Percentiles rank a stretch among this genome's conserved stretches.
phyloP scores from a whole-genome alignment of 2,113 vertebrate species.

The Atlantisia rogersi region DNA sequence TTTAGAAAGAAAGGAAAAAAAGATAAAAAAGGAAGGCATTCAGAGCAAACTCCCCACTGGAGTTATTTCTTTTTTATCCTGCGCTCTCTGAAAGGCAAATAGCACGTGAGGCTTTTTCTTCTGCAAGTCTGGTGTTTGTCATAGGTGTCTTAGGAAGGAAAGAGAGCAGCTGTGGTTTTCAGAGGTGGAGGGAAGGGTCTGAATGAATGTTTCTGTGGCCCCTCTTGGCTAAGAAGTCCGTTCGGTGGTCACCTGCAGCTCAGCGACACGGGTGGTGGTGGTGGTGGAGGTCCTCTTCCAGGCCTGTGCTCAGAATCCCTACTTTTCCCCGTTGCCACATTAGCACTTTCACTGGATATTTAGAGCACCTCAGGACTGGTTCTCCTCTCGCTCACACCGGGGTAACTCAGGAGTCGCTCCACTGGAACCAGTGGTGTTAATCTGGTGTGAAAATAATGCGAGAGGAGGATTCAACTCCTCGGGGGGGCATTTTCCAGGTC shows the following conservation, averaged over 20 bases:
- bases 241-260: not conserved
- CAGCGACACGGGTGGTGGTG: not conserved
- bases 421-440: conserved; percentile 71
- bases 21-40: not conserved
- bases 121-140: not conserved
- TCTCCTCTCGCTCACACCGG: conserved; percentile 66
- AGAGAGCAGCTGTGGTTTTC: not conserved
- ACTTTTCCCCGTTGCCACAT: conserved; percentile 61
- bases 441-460: conserved; percentile 52
- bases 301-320: conserved; percentile 57
- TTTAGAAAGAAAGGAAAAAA: not conserved
- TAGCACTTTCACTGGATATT: conserved; percentile 68
- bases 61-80: not conserved
- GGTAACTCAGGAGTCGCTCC: conserved; percentile 65
- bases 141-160: conserved; percentile 5
- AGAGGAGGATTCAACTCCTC: conserved; percentile 68
- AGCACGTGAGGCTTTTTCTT: not conserved
- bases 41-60: not conserved
- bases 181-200: conserved; percentile 1
- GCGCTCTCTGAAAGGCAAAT: not conserved
- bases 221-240: not conserved
- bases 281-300: conserved; percentile 28
- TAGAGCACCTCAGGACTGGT: conserved; percentile 72
- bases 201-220: not conserved
- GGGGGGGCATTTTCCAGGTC: conserved; percentile 51